A percentile compares a stretch with the other conserved stretches of the same genome.
These are phyloP conservation scores for Monochamus alternatus DNA, from an alignment of 2,888 invertebrate species.

Conservation along the genomic window DNA sequence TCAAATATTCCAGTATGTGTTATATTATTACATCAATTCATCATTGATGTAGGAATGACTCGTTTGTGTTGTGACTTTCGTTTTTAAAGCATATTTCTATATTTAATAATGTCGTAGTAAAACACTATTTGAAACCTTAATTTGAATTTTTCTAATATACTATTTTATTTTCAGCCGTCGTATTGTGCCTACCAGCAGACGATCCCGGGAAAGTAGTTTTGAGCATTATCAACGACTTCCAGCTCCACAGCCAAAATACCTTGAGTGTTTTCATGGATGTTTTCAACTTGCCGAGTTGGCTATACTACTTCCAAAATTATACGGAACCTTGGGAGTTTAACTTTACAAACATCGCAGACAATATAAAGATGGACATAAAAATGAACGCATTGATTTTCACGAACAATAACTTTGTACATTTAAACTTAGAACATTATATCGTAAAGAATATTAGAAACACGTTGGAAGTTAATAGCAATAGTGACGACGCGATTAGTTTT, in stretches of 20 bases:
- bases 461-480: conserved; percentile 38
- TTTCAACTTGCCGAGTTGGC: conserved; percentile 68
- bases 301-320: conserved; percentile 54
- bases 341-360: conserved; percentile 48
- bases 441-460: conserved; percentile 53
- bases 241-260: conserved; percentile 69
- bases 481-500: conserved; percentile 42
- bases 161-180: conserved; percentile 69
- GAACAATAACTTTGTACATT: conserved; percentile 54
- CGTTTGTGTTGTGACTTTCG: no score
- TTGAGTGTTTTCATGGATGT: conserved; percentile 71
- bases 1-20: no score
- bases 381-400: conserved; percentile 64
- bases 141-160: not conserved
- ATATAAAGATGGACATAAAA: conserved; percentile 59
- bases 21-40: no score
- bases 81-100: no score
- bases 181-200: conserved; percentile 73
- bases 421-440: conserved; percentile 55
- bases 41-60: no score
- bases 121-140: no score
- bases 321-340: conserved; percentile 40
- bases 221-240: conserved; percentile 69
- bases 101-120: no score
- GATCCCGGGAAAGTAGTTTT: conserved; percentile 68